These are phyloP conservation scores for Atta colombica DNA, from an alignment of 1,140 invertebrate genomes.

Conservation along the genomic window DNA sequence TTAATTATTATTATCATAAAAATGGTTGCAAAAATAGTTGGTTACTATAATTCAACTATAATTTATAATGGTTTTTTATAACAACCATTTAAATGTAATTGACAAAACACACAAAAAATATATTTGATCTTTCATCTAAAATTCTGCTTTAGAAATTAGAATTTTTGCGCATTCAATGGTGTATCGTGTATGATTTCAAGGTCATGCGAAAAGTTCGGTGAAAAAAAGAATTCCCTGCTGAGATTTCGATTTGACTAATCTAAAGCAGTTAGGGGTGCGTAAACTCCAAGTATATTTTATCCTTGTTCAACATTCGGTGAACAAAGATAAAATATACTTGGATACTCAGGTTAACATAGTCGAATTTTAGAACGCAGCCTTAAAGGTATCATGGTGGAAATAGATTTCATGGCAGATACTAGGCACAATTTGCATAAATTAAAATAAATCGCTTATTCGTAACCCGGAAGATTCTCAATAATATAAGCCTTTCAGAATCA, in stretches of 20 bases:
- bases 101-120: background rate
- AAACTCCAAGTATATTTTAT: too few species aligned
- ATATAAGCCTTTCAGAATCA: background rate
- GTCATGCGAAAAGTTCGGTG: conserved; percentile 29
- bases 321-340: too few species aligned
- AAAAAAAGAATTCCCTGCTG: background rate
- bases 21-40: too few species aligned
- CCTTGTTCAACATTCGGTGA: too few species aligned
- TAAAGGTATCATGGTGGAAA: too few species aligned
- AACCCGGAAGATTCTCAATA: background rate
- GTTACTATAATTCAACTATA: too few species aligned
- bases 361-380: too few species aligned
- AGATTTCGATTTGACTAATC: background rate
- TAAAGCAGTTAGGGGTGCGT: too few species aligned
- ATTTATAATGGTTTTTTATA: too few species aligned
- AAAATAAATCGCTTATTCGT: background rate
- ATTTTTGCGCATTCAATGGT: background rate
- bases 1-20: too few species aligned
- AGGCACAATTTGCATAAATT: conserved; percentile 28
- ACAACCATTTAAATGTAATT: too few species aligned
- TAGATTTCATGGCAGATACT: background rate
- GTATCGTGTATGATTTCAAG: conserved; percentile 42
- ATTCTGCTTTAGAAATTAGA: background rate
- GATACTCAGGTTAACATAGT: too few species aligned
- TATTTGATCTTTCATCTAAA: background rate